These are phyloP conservation scores for Odocoileus hemionus DNA, from an alignment of 2,113 vertebrate species.

Conservation along the genomic window DNA sequence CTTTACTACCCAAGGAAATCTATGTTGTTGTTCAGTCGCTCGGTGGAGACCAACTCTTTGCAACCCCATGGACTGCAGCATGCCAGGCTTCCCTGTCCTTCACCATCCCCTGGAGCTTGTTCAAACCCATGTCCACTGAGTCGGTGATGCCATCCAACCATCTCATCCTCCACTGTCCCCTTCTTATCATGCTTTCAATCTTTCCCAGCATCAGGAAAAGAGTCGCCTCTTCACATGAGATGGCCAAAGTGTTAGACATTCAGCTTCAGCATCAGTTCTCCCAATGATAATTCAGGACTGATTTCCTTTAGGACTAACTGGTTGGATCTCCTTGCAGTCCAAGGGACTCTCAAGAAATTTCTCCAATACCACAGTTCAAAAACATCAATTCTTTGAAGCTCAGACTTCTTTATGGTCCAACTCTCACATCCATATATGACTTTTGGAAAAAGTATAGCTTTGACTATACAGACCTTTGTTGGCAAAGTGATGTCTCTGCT, in stretches of 20 bases:
- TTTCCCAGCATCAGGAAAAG: background rate
- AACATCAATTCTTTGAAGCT: background rate
- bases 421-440: background rate
- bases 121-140: background rate
- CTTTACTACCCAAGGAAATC: background rate
- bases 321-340: background rate
- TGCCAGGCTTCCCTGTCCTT: background rate
- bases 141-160: background rate
- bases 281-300: background rate
- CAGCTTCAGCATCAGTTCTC: background rate
- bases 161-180: background rate
- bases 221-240: background rate
- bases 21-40: background rate
- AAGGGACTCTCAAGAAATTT: background rate
- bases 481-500: background rate
- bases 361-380: background rate
- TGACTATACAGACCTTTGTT: background rate
- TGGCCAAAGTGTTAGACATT: background rate
- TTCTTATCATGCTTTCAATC: background rate
- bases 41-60: background rate
- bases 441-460: background rate
- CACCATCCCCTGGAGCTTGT: background rate
- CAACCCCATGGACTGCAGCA: background rate
- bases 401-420: background rate
- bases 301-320: background rate